phyloP scores from a whole-genome alignment of 1,140 invertebrate species.

The Panulirus ornatus region DNA sequence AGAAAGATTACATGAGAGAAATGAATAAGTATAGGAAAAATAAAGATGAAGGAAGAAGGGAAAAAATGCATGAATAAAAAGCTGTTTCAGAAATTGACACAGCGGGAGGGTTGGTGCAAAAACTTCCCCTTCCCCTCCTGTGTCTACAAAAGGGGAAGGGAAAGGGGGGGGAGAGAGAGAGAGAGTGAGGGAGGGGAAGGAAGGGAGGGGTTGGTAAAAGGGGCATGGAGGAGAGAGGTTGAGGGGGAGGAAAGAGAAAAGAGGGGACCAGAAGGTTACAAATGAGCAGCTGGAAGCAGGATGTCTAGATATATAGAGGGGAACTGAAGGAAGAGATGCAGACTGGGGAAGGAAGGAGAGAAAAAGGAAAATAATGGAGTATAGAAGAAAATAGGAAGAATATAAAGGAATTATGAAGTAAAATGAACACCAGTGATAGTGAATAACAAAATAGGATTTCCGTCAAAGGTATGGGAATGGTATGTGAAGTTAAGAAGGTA shows the following conservation, averaged over 20 bases:
- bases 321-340: background rate
- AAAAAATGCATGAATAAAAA: background rate
- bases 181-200: background rate
- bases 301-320: conserved; percentile 12
- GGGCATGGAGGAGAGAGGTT: conserved; percentile 9
- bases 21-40: no score
- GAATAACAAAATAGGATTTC: no score
- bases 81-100: background rate
- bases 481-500: no score
- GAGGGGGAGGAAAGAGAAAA: conserved; percentile 13
- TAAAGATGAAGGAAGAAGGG: background rate
- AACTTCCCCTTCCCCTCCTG: conserved; percentile 4
- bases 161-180: conserved; percentile 4
- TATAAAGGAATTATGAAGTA: no score
- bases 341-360: background rate
- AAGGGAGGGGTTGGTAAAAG: background rate
- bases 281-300: background rate
- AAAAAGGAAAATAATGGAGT: background rate
- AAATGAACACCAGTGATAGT: no score
- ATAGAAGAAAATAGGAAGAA: no score
- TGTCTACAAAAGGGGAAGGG: conserved; percentile 25
- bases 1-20: no score
- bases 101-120: conserved; percentile 11
- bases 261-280: background rate
- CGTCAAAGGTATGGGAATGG: no score